phyloP scores from a whole-genome alignment of 2,888 invertebrate species.

The Oeneis ivallda region DNA sequence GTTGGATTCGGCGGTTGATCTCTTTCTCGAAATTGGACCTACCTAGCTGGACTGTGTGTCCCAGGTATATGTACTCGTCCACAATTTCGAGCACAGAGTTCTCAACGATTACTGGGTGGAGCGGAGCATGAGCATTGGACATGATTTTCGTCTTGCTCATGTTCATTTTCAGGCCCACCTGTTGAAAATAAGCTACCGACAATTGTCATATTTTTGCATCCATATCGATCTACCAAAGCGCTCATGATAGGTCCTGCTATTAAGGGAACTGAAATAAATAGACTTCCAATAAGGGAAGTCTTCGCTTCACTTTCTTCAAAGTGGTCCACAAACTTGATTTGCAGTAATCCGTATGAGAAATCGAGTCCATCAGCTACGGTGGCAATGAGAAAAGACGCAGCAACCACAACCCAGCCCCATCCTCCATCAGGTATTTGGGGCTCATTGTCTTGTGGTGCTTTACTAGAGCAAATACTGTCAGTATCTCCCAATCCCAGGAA shows the following conservation, averaged over 20 bases:
- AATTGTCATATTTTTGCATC: conserved; percentile 89
- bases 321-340: conserved; percentile 88
- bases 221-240: conserved; percentile 91
- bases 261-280: conserved; percentile 94
- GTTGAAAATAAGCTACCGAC: conserved; percentile 87
- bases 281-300: conserved; percentile 93
- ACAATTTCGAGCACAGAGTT: no score
- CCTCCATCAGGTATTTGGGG: conserved; percentile 91
- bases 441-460: conserved; percentile 57
- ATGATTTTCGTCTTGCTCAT: no score
- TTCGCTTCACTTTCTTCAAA: conserved; percentile 90
- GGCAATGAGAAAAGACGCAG: conserved; percentile 91
- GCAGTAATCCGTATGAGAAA: conserved; percentile 95
- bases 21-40: no score
- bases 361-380: conserved; percentile 96
- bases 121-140: no score
- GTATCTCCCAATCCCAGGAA: conserved; percentile 77
- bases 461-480: conserved; percentile 75
- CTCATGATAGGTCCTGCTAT: conserved; percentile 92
- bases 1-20: no score
- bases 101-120: no score
- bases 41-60: no score
- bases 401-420: conserved; percentile 95
- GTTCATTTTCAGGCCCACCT: no score
- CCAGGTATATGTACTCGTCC: no score